These are phyloP conservation scores for Lophius piscatorius DNA, from an alignment of 2,113 vertebrate species.

Conservation along the genomic window DNA sequence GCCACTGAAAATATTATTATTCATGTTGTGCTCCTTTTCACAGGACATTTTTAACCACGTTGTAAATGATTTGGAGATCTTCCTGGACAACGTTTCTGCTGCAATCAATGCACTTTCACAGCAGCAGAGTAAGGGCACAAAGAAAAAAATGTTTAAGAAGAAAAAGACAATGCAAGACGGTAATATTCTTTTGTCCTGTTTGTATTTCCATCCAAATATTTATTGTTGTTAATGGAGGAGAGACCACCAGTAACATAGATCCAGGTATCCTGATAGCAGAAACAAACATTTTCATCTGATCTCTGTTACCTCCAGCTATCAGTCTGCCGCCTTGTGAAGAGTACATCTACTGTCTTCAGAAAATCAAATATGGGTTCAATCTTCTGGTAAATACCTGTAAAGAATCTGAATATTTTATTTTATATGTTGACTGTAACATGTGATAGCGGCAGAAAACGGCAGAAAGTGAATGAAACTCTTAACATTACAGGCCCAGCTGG, in stretches of 20 bases:
- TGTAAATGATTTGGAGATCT: slow-evolving; percentile 85
- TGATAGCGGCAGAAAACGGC: not conserved
- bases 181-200: slow-evolving; percentile 12
- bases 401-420: not conserved
- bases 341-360: slow-evolving; percentile 82
- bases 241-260: not conserved
- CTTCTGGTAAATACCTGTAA: slow-evolving; percentile 80
- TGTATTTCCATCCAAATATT: not conserved
- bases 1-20: not conserved
- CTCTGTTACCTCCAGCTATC: slow-evolving; percentile 11
- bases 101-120: not conserved
- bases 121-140: slow-evolving; percentile 40
- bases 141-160: slow-evolving; percentile 64
- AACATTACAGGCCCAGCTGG: slow-evolving; percentile 75
- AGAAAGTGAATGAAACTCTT: not conserved
- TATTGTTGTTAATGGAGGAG: not conserved
- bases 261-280: not conserved
- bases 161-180: slow-evolving; percentile 56
- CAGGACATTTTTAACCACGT: slow-evolving; percentile 89
- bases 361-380: slow-evolving; percentile 89
- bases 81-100: slow-evolving; percentile 60
- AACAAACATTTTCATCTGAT: not conserved
- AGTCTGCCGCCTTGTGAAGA: slow-evolving; percentile 62
- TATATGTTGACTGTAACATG: not conserved
- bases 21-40: not conserved